phyloP scores from a whole-genome alignment of 2,888 invertebrate genomes.

The Cerceris rybyensis region DNA sequence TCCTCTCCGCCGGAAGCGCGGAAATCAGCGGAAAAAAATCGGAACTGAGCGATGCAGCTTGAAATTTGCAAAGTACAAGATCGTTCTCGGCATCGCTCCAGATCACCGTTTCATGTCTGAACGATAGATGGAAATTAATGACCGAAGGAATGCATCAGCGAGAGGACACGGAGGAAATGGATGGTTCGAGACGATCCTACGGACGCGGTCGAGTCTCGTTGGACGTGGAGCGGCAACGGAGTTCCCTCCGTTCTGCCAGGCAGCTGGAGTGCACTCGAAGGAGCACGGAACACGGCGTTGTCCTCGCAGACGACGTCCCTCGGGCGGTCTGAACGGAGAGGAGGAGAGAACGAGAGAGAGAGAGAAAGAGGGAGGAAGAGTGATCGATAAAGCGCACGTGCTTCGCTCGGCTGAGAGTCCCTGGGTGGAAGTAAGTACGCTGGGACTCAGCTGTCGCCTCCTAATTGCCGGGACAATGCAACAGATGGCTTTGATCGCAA shows the following conservation, averaged over 20 bases:
- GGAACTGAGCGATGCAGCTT: too few relatives aligned
- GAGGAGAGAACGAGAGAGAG: neutral
- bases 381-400: constrained; percentile 77
- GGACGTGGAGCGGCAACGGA: neutral
- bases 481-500: constrained; percentile 82
- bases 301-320: constrained; percentile 58
- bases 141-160: too few relatives aligned
- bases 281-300: constrained; percentile 51
- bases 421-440: constrained; percentile 79
- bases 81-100: too few relatives aligned
- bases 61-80: too few relatives aligned
- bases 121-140: too few relatives aligned
- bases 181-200: too few relatives aligned
- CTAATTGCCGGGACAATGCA: constrained; percentile 82
- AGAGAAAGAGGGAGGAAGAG: constrained; percentile 24
- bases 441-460: constrained; percentile 82
- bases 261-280: constrained; percentile 43
- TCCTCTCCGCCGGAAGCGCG: too few relatives aligned
- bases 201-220: neutral
- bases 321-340: constrained; percentile 26
- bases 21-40: too few relatives aligned
- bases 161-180: too few relatives aligned
- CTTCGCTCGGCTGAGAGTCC: constrained; percentile 76
- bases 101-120: too few relatives aligned
- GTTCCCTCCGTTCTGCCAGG: constrained; percentile 10